Evolutionary conservation across 35 echinoderm and acorn worm genomes (phyloP).

Genomic region (Lytechinus variegatus): DNA sequence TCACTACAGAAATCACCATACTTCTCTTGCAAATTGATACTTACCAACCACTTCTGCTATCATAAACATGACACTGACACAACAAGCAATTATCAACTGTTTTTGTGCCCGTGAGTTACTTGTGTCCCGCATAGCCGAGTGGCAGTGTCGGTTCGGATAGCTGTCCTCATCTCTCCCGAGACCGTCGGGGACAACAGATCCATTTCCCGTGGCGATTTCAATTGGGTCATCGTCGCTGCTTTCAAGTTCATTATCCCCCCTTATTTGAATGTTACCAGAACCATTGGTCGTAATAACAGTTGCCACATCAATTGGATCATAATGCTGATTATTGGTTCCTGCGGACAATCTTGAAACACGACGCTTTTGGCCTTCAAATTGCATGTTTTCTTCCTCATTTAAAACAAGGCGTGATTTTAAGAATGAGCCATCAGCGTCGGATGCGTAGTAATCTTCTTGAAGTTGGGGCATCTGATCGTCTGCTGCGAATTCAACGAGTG

Average conservation of each 20-base stretch:
- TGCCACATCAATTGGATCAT: conserved; percentile 27
- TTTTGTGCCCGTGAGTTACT: conserved; percentile 45
- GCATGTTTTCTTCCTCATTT: not conserved
- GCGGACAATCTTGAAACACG: not conserved
- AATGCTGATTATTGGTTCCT: not conserved
- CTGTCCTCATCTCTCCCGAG: not conserved
- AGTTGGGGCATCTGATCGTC: conserved; percentile 39
- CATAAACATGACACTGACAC: conserved; percentile 57
- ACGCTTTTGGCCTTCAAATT: not conserved
- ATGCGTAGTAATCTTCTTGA: not conserved
- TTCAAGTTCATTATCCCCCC: not conserved
- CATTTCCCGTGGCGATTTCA: not conserved
- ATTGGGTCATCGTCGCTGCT: not conserved
- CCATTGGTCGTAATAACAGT: not conserved
- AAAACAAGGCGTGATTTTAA: not conserved
- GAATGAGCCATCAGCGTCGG: not conserved
- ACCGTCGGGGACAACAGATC: not conserved
- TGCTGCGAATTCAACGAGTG: conserved; percentile 27
- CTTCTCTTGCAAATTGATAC: not conserved
- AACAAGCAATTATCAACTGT: conserved; percentile 49
- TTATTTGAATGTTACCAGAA: not conserved
- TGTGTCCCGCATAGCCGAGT: not conserved
- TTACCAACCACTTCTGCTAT: conserved; percentile 65
- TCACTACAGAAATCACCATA: too few species aligned
- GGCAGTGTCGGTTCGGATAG: conserved; percentile 38